These are phyloP conservation scores for Pammene aurita DNA, from an alignment of 2,888 invertebrate genomes.

Conservation along the genomic window DNA sequence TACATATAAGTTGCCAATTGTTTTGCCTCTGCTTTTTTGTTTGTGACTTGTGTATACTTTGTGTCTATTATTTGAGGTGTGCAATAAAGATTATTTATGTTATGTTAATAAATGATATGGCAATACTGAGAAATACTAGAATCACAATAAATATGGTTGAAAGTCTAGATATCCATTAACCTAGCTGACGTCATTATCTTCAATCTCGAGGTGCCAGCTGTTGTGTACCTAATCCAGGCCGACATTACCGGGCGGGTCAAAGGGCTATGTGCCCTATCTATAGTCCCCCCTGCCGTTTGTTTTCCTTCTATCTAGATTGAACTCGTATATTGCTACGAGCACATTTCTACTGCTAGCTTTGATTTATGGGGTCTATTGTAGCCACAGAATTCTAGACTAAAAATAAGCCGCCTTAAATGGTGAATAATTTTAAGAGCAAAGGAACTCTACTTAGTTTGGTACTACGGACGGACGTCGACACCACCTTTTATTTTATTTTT, in stretches of 20 bases:
- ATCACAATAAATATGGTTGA: background rate
- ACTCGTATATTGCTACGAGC: background rate
- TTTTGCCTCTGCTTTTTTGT: no score
- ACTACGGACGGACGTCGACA: no score
- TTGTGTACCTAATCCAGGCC: constrained; percentile 13
- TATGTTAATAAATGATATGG: no score
- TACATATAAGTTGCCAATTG: no score
- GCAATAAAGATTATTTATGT: no score
- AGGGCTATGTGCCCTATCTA: constrained; percentile 27
- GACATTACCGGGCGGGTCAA: constrained; percentile 26
- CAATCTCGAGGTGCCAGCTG: background rate
- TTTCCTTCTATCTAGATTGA: constrained; percentile 36
- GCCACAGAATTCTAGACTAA: background rate
- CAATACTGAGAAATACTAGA: no score
- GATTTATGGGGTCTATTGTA: background rate
- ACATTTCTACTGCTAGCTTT: background rate
- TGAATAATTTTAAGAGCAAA: no score
- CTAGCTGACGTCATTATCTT: constrained; percentile 5
- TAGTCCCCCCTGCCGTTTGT: constrained; percentile 30
- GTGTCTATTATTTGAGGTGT: no score
- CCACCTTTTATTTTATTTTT: no score
- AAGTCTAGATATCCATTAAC: background rate
- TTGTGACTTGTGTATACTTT: no score
- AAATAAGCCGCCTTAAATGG: no score
- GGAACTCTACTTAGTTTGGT: no score